Percentiles rank a stretch among this genome's conserved stretches.
phyloP scores from a whole-genome alignment of 1,140 invertebrate species.

The Parapsyche elsis region DNA sequence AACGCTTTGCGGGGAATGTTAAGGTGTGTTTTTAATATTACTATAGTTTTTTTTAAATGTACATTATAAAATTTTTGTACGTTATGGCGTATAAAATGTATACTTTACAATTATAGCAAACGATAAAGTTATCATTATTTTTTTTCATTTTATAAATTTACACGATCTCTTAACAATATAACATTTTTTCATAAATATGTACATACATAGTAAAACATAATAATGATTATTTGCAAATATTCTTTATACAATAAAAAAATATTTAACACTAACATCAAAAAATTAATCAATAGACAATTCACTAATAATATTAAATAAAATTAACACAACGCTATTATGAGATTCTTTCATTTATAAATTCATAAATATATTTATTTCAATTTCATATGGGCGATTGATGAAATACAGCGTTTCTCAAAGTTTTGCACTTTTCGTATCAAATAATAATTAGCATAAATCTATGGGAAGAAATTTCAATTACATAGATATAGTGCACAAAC shows the following conservation, averaged over 20 bases:
- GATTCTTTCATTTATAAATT: neutral
- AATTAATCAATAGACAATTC: conserved; percentile 2
- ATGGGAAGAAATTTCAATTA: too few species aligned
- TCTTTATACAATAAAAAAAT: neutral
- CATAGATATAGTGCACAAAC: too few species aligned
- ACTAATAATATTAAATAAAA: neutral
- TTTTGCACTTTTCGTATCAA: too few species aligned
- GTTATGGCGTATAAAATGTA: conserved; percentile 42
- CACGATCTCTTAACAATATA: conserved; percentile 9
- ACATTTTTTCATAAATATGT: conserved; percentile 8
- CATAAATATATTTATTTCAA: too few species aligned
- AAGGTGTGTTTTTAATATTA: neutral
- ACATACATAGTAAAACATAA: neutral
- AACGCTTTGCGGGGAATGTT: conserved; percentile 17
- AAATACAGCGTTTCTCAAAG: too few species aligned
- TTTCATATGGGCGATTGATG: too few species aligned
- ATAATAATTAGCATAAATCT: too few species aligned
- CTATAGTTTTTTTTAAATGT: conserved; percentile 1
- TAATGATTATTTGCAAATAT: neutral
- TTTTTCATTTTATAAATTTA: conserved; percentile 3
- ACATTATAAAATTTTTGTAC: conserved; percentile 32
- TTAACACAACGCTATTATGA: conserved; percentile 21
- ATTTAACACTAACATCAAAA: conserved; percentile 18
- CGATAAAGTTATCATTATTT: neutral
- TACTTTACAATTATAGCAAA: conserved; percentile 23